Evolutionary conservation across 2,888 invertebrate genomes (phyloP).

Genomic region (Plemyria rubiginata): DNA sequence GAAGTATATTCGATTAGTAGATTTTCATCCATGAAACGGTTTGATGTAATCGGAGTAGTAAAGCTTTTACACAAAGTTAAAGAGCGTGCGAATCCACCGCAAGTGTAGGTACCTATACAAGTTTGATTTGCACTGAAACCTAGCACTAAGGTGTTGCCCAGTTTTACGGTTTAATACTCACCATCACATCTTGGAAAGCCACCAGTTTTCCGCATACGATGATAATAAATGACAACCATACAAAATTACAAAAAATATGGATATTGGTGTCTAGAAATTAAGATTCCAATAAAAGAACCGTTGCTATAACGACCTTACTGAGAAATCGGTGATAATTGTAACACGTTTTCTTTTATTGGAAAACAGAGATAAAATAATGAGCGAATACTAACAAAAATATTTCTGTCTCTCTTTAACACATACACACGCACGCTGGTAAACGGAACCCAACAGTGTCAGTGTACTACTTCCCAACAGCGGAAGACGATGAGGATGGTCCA

Average conservation of each 20-base stretch:
- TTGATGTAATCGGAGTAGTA: constrained; percentile 40
- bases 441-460: constrained; percentile 95
- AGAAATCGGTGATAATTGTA: constrained; percentile 2
- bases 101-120: constrained; percentile 54
- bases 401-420: constrained; percentile 74
- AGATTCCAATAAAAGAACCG: constrained; percentile 54
- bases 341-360: constrained; percentile 52
- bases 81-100: constrained; percentile 50
- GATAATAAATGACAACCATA: constrained; percentile 83
- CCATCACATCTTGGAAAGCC: constrained; percentile 48
- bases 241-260: constrained; percentile 79
- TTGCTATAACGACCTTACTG: constrained; percentile 1
- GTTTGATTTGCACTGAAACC: constrained; percentile 67
- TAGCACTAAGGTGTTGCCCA: constrained; percentile 47
- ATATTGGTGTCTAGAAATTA: constrained; percentile 68
- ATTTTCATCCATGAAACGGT: constrained; percentile 43
- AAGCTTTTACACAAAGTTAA: constrained; percentile 37
- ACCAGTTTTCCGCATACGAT: constrained; percentile 53
- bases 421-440: constrained; percentile 80
- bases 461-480: constrained; percentile 97
- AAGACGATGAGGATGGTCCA: constrained; percentile 95
- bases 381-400: constrained; percentile 83
- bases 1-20: constrained; percentile 30
- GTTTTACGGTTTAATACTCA: constrained; percentile 46
- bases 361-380: constrained; percentile 69